Evolutionary conservation across 2,113 vertebrate genomes (phyloP).

Genomic region (Morone saxatilis): DNA sequence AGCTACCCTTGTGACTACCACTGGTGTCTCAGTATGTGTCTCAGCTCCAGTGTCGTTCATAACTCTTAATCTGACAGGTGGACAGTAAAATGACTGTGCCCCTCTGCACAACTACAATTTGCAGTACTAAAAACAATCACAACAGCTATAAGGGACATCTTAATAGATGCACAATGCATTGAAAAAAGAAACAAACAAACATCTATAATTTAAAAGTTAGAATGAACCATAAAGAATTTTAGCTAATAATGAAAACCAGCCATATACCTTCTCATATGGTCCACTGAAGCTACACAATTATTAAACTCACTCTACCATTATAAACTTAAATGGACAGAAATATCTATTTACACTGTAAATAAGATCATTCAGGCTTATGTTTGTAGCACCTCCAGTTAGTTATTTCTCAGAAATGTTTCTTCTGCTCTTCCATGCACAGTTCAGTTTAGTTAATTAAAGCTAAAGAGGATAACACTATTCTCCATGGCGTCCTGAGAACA

Average conservation of each 20-base stretch:
- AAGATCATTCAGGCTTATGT: background rate
- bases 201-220: background rate
- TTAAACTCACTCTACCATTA: background rate
- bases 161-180: background rate
- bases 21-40: slow-evolving; percentile 33
- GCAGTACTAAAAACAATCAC: slow-evolving; percentile 5
- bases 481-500: slow-evolving; percentile 15
- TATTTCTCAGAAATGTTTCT: slow-evolving; percentile 22
- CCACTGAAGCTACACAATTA: background rate
- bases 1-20: slow-evolving; percentile 43
- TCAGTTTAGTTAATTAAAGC: slow-evolving; percentile 32
- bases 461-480: slow-evolving; percentile 12
- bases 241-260: background rate
- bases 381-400: background rate
- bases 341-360: background rate
- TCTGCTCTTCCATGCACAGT: background rate
- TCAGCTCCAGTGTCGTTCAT: slow-evolving; percentile 51
- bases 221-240: background rate
- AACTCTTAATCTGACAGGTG: slow-evolving; percentile 47
- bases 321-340: background rate
- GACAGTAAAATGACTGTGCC: slow-evolving; percentile 29
- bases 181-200: background rate
- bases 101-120: slow-evolving; percentile 9
- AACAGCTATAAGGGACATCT: background rate
- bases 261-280: background rate